phyloP scores from a whole-genome alignment of 2,888 invertebrate genomes.

The Trisateles emortualis region DNA sequence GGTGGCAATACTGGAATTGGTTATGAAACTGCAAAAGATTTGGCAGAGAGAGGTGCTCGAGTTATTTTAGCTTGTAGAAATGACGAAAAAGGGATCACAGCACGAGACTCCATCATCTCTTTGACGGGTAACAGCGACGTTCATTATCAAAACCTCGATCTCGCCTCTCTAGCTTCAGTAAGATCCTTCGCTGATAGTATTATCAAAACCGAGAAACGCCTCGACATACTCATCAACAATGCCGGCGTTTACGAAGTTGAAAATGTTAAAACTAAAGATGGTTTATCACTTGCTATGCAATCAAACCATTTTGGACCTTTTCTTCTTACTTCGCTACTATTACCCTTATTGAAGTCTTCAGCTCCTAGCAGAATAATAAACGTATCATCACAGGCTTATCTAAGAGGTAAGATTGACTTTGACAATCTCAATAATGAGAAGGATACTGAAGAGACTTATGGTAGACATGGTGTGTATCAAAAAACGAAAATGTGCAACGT shows the following conservation, averaged over 20 bases:
- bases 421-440: slow-evolving; percentile 61
- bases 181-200: slow-evolving; percentile 88
- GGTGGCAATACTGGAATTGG: slow-evolving; percentile 94
- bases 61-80: slow-evolving; percentile 94
- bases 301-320: slow-evolving; percentile 89
- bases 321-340: slow-evolving; percentile 88
- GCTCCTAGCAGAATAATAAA: slow-evolving; percentile 74
- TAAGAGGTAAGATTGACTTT: slow-evolving; percentile 57
- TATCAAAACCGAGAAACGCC: slow-evolving; percentile 76
- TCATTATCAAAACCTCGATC: slow-evolving; percentile 77
- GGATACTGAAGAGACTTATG: slow-evolving; percentile 44
- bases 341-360: slow-evolving; percentile 74
- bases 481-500: slow-evolving; percentile 92
- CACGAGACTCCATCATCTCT: slow-evolving; percentile 63
- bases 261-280: slow-evolving; percentile 85
- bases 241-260: slow-evolving; percentile 82
- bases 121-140: slow-evolving; percentile 62
- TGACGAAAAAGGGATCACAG: slow-evolving; percentile 88
- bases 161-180: slow-evolving; percentile 84
- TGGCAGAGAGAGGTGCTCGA: slow-evolving; percentile 91
- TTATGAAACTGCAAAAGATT: slow-evolving; percentile 90
- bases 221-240: slow-evolving; percentile 89
- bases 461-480: slow-evolving; percentile 40
- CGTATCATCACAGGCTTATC: slow-evolving; percentile 68
- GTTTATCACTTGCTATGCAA: slow-evolving; percentile 87